These are phyloP conservation scores for Rhabdomys dilectus DNA, from an alignment of 2,113 vertebrate species.

Conservation along the genomic window DNA sequence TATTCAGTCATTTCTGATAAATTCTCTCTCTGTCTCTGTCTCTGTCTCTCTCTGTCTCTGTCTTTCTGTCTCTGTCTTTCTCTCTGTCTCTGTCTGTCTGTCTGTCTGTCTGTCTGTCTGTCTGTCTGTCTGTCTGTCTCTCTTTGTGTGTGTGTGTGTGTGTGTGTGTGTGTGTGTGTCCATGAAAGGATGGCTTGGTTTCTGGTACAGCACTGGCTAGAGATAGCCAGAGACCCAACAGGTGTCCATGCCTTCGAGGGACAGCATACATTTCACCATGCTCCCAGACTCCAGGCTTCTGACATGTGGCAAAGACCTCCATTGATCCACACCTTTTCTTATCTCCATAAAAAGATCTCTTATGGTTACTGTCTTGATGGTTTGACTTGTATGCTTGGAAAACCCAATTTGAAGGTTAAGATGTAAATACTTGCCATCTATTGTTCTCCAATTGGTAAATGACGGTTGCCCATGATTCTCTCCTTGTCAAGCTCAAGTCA, in stretches of 20 bases:
- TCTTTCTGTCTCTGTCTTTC: too few relatives aligned
- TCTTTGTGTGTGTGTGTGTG: background rate
- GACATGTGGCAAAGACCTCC: background rate
- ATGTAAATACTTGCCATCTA: constrained; percentile 42
- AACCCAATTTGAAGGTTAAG: background rate
- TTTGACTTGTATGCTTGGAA: constrained; percentile 30
- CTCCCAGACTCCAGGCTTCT: background rate
- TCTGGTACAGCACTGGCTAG: too few relatives aligned
- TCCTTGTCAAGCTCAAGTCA: background rate
- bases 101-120: too few relatives aligned
- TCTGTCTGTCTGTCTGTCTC: too few relatives aligned
- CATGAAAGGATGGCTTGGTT: too few relatives aligned
- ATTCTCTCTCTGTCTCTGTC: too few relatives aligned
- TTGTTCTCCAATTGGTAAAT: background rate
- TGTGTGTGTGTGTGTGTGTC: background rate
- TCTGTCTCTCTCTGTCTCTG: too few relatives aligned
- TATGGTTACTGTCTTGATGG: background rate
- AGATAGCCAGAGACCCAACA: too few relatives aligned
- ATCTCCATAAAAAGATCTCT: background rate
- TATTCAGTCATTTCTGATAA: background rate
- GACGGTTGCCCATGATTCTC: background rate
- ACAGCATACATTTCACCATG: background rate
- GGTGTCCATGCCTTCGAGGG: too few relatives aligned
- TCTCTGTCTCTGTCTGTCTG: too few relatives aligned
- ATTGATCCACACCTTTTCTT: background rate